A percentile compares a stretch with the other conserved stretches of the same genome.
phyloP scores from a whole-genome alignment of 1,140 invertebrate species.

The Mylabris phalerata region DNA sequence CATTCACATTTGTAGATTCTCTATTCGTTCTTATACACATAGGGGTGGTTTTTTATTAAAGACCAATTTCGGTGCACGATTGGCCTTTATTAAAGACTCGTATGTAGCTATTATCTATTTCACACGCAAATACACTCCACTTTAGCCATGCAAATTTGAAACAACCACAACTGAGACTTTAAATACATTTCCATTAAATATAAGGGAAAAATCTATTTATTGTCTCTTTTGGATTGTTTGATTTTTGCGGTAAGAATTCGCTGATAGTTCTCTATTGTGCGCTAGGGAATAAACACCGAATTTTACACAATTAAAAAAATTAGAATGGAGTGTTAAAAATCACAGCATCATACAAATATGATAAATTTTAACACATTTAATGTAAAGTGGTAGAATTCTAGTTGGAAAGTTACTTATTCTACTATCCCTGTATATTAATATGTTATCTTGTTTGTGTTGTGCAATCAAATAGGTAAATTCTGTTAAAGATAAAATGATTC shows the following conservation, averaged over 20 bases:
- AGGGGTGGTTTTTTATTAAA: not conserved
- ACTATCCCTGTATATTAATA: constrained; percentile 31
- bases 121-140: not conserved
- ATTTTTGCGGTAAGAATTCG: constrained; percentile 21
- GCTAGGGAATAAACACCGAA: constrained; percentile 27
- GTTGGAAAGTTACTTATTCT: constrained; percentile 36
- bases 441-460: constrained; percentile 35
- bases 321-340: constrained; percentile 3
- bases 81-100: constrained; percentile 4
- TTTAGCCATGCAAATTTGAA: too few species aligned
- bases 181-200: too few species aligned
- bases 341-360: constrained; percentile 12
- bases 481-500: constrained; percentile 12
- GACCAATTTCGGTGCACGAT: constrained; percentile 8
- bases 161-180: too few species aligned
- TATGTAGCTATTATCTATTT: not conserved
- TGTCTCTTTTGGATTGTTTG: constrained; percentile 14
- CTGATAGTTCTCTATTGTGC: constrained; percentile 21
- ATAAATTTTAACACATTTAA: constrained; percentile 17
- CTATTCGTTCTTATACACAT: too few species aligned
- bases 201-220: constrained; percentile 4
- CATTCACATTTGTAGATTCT: constrained; percentile 10
- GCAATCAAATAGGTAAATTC: constrained; percentile 7
- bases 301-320: constrained; percentile 5
- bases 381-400: constrained; percentile 24